phyloP scores from a whole-genome alignment of 2,113 vertebrate genomes.

The Phaethon lepturus region DNA sequence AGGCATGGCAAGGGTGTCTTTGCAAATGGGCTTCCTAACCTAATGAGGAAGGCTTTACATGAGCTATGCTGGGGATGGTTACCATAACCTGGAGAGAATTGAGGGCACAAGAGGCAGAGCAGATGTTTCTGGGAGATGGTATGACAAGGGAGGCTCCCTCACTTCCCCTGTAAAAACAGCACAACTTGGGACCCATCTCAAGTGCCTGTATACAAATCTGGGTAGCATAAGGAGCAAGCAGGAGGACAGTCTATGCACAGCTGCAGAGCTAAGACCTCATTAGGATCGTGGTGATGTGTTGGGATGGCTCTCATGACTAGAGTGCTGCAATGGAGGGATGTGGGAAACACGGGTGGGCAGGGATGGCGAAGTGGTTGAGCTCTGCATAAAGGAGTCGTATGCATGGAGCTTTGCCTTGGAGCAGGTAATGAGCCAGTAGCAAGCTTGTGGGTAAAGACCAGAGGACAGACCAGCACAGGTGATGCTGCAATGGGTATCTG shows the following conservation, averaged over 20 bases:
- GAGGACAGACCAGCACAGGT: not conserved
- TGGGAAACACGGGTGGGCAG: not conserved
- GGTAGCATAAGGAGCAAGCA: not conserved
- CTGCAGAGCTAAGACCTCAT: not conserved
- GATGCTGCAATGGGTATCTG: not conserved
- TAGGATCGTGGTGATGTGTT: not conserved
- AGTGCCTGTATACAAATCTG: not conserved
- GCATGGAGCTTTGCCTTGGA: not conserved
- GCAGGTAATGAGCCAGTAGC: not conserved
- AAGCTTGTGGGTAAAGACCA: not conserved
- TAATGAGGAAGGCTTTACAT: not conserved
- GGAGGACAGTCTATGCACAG: not conserved
- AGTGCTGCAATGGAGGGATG: not conserved
- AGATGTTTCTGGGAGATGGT: not conserved
- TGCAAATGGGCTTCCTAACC: not conserved
- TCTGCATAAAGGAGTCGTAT: not conserved
- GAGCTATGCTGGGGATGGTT: not conserved
- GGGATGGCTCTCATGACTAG: not conserved
- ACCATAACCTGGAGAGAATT: not conserved
- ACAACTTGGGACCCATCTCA: not conserved
- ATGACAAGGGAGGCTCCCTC: not conserved
- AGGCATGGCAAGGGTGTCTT: not conserved
- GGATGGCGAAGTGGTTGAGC: not conserved
- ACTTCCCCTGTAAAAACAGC: not conserved
- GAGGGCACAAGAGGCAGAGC: not conserved